phyloP scores from a whole-genome alignment of 2,888 invertebrate genomes.

The Polydrusus tereticollis region DNA sequence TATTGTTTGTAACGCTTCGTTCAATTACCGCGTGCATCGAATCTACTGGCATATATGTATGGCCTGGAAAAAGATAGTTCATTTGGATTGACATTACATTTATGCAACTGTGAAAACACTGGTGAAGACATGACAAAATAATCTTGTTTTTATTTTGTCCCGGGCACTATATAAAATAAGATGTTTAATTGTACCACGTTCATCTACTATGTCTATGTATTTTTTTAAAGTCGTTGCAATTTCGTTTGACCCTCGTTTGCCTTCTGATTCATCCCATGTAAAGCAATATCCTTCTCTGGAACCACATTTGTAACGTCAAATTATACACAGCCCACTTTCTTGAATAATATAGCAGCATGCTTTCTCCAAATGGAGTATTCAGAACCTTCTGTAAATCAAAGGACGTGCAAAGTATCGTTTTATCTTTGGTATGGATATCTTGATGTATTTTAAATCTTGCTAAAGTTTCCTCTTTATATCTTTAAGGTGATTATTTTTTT shows the following conservation, averaged over 20 bases:
- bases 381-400: slow-evolving; percentile 2
- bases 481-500: neutral
- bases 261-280: neutral
- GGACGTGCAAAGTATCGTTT: neutral
- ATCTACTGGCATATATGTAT: neutral
- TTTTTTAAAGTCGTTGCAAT: neutral
- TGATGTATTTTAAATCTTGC: neutral
- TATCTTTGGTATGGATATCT: neutral
- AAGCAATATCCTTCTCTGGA: neutral
- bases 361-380: neutral
- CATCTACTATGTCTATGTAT: neutral
- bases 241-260: slow-evolving; percentile 1
- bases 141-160: neutral
- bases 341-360: slow-evolving; percentile 12
- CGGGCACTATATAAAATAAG: neutral
- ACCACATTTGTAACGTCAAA: neutral
- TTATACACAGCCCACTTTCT: slow-evolving; percentile 1
- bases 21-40: neutral
- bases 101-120: neutral
- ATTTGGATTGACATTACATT: neutral
- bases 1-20: neutral
- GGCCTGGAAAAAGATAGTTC: neutral
- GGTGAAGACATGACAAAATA: neutral
- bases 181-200: neutral
- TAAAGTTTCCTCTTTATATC: neutral